Evolutionary conservation across 2,797 vertebrate genomes (phyloP), one percentile per base, ranked within the genome.

Genomic region (Chaetodon trifasciatus): DNA sequence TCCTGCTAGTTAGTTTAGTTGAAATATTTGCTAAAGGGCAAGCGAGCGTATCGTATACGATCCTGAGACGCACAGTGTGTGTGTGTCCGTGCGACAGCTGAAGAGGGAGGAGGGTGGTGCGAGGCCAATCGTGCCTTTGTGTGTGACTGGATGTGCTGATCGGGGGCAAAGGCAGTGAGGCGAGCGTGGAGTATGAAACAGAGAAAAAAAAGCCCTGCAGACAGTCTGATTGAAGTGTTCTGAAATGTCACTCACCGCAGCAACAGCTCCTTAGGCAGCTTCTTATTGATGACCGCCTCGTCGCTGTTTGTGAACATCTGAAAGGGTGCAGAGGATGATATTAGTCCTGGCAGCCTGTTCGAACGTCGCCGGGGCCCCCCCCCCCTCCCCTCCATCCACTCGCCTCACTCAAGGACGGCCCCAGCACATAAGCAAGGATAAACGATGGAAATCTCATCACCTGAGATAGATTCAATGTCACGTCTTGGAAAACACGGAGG

Each of bases 271-370:
- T 99, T 99, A 4, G 98, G 98, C 87, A 99, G 95, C 92, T 99
- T 99, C 91, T 98, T 99, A 94, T 99, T 99, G 94, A 99, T 99
- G 70, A 96, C 96, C 35, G 98, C 98, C 94, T 99, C 98, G 24
- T 99, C 98, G 0, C 96, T 98, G 95, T 97, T 99, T 91, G 98
- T 98, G 97, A 99, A 99, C 98, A 99, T 99, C 98, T 99, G 95
- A 78, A n/a, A 91, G 32, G n/a, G 67, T 61, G 32, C 44, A 86
- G 68, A 74, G 64, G 72, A 83, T 64, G 60, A 69, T 3, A 62
- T 92, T 68, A 91, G 72, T 57, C 50, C 37, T 5, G 63, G 74
- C 58, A 40, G 50, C n/a, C 13, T 13, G 39, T 63, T 53, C 77
- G 9, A 76, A 56, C 39, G 66, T n/a, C n/a, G n/a, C n/a, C n/a